phyloP scores from a whole-genome alignment of 1,140 invertebrate genomes.

The Bombus consobrinus region DNA sequence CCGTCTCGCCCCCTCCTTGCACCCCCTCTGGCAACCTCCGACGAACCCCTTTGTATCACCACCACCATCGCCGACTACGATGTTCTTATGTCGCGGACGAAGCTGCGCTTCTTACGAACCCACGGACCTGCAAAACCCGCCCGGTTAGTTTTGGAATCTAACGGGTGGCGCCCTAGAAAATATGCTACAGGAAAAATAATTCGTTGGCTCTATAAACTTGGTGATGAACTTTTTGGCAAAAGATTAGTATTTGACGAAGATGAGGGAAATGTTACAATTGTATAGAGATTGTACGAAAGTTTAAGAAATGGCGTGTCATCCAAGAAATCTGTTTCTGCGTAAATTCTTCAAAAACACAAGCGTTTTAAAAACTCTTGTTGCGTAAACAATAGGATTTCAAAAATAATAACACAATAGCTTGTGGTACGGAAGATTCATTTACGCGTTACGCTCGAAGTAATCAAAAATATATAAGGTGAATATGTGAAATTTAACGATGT shows the following conservation, averaged over 20 bases:
- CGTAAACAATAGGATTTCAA: neutral
- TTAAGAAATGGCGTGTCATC: too few species aligned
- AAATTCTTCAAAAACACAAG: neutral
- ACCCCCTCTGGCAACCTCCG: conserved; percentile 61
- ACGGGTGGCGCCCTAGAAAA: conserved; percentile 52
- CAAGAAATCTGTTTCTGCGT: neutral
- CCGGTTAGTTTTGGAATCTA: conserved; percentile 49
- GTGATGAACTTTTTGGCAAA: neutral
- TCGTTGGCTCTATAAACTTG: neutral
- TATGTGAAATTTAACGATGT: neutral
- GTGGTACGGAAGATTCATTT: neutral
- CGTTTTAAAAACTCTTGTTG: neutral
- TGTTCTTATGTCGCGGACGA: conserved; percentile 82
- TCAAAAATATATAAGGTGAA: neutral
- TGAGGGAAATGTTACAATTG: too few species aligned
- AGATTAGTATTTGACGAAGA: neutral
- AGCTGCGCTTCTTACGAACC: conserved; percentile 79
- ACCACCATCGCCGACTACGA: conserved; percentile 65
- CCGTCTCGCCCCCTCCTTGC: conserved; percentile 76
- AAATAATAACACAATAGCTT: neutral
- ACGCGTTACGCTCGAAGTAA: neutral
- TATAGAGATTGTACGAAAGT: too few species aligned
- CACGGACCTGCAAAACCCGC: conserved; percentile 58
- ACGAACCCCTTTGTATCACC: conserved; percentile 55
- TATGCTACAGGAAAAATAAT: neutral